These are phyloP conservation scores for Patella caerulea DNA, from an alignment of 2,888 invertebrate species.

Conservation along the genomic window DNA sequence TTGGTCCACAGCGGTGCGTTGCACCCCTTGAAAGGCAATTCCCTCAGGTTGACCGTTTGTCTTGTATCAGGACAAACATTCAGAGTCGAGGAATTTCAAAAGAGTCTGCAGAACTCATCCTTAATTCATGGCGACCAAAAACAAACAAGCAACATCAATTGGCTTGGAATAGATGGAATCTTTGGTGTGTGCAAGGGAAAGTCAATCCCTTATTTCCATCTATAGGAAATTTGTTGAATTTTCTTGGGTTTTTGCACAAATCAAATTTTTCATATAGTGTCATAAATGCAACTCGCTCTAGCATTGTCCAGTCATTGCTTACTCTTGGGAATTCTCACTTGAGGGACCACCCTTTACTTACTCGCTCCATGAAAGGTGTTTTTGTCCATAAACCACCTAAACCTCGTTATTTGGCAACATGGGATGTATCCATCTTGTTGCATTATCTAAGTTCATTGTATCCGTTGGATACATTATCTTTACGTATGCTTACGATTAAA, in stretches of 20 bases:
- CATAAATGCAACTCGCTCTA: neutral
- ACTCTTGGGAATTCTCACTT: neutral
- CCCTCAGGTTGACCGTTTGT: slow-evolving; percentile 8
- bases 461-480: neutral
- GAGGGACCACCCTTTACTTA: neutral
- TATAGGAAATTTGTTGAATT: slow-evolving; percentile 3
- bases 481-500: neutral
- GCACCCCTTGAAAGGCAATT: neutral
- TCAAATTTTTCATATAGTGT: neutral
- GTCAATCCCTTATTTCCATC: slow-evolving; percentile 3
- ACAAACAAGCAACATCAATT: slow-evolving; percentile 5
- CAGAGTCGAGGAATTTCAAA: neutral
- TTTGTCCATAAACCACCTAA: neutral
- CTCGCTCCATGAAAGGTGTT: slow-evolving; percentile 3
- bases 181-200: slow-evolving; percentile 6
- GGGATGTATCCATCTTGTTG: neutral
- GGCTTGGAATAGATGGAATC: slow-evolving; percentile 7
- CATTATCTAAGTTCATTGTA: neutral
- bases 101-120: slow-evolving; percentile 8
- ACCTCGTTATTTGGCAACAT: neutral
- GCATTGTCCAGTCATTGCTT: neutral
- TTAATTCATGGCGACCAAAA: neutral
- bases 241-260: neutral
- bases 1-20: neutral
- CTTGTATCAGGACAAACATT: slow-evolving; percentile 7